These are phyloP conservation scores for Cisticola juncidis DNA, from an alignment of 2,113 vertebrate genomes.

Conservation along the genomic window DNA sequence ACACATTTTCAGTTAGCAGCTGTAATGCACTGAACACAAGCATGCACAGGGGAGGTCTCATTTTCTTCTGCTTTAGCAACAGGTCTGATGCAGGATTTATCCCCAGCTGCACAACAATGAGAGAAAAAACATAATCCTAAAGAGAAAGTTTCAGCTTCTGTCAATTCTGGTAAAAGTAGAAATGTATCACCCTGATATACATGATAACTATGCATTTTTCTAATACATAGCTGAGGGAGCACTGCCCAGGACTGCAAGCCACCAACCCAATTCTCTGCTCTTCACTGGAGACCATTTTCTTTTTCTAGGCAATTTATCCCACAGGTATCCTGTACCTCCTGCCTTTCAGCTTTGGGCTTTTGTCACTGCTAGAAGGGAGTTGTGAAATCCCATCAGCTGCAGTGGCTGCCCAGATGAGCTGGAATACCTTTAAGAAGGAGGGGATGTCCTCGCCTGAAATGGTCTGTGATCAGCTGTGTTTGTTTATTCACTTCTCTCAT, in stretches of 20 bases:
- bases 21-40: background rate
- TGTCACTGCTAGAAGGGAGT: background rate
- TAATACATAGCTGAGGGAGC: background rate
- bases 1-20: background rate
- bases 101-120: background rate
- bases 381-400: background rate
- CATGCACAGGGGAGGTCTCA: background rate
- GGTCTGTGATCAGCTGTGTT: conserved; percentile 70
- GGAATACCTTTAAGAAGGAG: conserved; percentile 76
- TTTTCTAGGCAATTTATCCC: background rate
- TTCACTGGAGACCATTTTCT: background rate
- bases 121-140: background rate
- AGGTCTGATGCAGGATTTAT: background rate
- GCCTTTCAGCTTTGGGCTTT: background rate
- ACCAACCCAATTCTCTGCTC: background rate
- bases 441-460: conserved; percentile 75
- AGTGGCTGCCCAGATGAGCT: background rate
- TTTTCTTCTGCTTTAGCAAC: background rate
- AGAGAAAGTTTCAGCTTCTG: background rate
- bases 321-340: background rate
- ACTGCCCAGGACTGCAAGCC: background rate
- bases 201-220: background rate
- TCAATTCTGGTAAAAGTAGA: background rate
- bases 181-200: background rate
- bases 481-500: conserved; percentile 72